Conservation (phyloP, 35 echinoderm and acorn worm genomes). For the Anneissia japonica region DNA sequence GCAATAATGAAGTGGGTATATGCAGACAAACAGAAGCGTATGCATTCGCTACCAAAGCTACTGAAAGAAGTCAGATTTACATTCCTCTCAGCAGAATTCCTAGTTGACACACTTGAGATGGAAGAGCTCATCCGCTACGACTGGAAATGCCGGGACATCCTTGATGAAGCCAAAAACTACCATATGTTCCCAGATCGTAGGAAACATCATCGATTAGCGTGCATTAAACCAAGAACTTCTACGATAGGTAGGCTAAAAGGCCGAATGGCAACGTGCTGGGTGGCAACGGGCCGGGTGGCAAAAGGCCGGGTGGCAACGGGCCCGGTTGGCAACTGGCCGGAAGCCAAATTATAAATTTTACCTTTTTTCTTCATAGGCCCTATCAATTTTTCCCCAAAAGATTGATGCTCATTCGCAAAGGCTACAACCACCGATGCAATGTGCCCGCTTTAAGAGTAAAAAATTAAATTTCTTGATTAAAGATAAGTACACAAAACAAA, state of each 20-base stretch:
- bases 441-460: too few species aligned
- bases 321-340: too few species aligned
- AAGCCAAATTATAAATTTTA: too few species aligned
- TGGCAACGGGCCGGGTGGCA: too few species aligned
- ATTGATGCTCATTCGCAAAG: too few species aligned
- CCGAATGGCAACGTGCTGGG: too few species aligned
- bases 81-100: conserved; percentile 53
- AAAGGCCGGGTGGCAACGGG: too few species aligned
- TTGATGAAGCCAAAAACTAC: conserved; percentile 82
- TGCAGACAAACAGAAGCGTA: conserved; percentile 56
- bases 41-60: conserved; percentile 37
- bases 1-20: conserved; percentile 81
- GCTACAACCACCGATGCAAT: too few species aligned
- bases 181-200: conserved; percentile 71
- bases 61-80: conserved; percentile 56
- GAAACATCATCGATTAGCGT: conserved; percentile 15
- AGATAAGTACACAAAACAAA: too few species aligned
- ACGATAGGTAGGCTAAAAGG: conserved; percentile 75
- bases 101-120: conserved; percentile 66
- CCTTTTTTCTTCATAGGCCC: too few species aligned
- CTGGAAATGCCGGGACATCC: conserved; percentile 64
- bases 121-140: conserved; percentile 73
- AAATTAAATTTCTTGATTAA: too few species aligned
- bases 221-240: conserved; percentile 58
- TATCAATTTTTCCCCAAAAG: too few species aligned